A percentile compares a stretch with the other conserved stretches of the same genome.
Evolutionary conservation across 2,797 vertebrate species (phyloP).

Genomic region (Adrianichthys oophorus): DNA sequence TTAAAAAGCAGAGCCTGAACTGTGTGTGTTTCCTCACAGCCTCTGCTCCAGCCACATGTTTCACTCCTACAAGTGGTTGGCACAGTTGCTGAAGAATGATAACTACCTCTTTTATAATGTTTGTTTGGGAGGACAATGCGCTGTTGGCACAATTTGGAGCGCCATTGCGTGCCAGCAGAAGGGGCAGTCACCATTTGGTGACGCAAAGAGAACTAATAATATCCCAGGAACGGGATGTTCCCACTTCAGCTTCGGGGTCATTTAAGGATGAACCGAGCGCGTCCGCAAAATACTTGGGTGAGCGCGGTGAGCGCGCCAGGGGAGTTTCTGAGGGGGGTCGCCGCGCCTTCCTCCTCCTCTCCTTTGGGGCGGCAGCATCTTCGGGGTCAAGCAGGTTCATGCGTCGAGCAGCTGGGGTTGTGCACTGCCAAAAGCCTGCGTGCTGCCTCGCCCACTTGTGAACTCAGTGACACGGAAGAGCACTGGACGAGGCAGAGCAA

Average conservation of each 20-base stretch:
- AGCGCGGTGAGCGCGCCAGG: slow-evolving; percentile 7
- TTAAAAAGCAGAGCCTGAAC: slow-evolving; percentile 4
- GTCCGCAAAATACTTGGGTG: slow-evolving; percentile 28
- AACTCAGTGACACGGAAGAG: slow-evolving; percentile 72
- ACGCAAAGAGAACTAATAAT: slow-evolving; percentile 85
- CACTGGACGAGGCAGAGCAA: slow-evolving; percentile 57
- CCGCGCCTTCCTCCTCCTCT: slow-evolving; percentile 5
- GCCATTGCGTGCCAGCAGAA: slow-evolving; percentile 78
- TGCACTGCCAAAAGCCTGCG: slow-evolving; percentile 14
- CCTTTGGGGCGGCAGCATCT: slow-evolving; percentile 12
- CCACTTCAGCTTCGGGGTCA: slow-evolving; percentile 76
- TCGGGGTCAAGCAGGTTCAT: slow-evolving; percentile 25
- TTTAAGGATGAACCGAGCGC: slow-evolving; percentile 71
- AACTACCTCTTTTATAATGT: slow-evolving; percentile 73
- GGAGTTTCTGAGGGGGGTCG: slow-evolving; percentile 11
- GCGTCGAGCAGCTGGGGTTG: slow-evolving; percentile 10
- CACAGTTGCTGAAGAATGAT: slow-evolving; percentile 50
- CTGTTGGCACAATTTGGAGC: slow-evolving; percentile 64
- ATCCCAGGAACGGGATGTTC: slow-evolving; percentile 83
- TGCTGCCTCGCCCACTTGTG: slow-evolving; percentile 73
- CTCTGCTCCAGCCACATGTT: slow-evolving; percentile 28
- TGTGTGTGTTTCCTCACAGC: slow-evolving; percentile 18
- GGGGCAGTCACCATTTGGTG: slow-evolving; percentile 75
- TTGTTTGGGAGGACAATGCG: slow-evolving; percentile 62
- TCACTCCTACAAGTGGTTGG: slow-evolving; percentile 45